phyloP scores from a whole-genome alignment of 2,113 vertebrate genomes.

The Ploceus nigricollis region DNA sequence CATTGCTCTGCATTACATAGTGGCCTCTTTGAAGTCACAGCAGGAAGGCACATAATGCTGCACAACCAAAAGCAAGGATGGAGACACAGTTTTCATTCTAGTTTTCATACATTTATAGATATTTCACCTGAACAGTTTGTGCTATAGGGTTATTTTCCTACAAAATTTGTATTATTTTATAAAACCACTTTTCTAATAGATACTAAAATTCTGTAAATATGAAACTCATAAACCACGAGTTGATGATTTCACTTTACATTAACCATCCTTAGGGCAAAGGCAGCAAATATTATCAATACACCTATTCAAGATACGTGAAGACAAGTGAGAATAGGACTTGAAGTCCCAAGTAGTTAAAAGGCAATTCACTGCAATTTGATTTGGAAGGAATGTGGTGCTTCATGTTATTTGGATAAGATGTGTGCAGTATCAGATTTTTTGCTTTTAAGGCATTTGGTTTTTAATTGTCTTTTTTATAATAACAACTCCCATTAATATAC shows the following conservation, averaged over 20 bases:
- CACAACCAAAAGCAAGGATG: neutral
- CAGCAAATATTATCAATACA: neutral
- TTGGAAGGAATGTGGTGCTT: neutral
- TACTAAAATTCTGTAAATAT: neutral
- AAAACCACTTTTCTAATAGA: neutral
- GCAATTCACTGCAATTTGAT: neutral
- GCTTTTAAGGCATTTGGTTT: neutral
- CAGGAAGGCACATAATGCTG: fast-evolving
- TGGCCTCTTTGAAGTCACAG: neutral
- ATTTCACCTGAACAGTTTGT: neutral
- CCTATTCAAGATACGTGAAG: neutral
- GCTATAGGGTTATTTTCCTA: neutral
- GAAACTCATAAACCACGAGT: neutral
- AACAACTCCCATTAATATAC: neutral
- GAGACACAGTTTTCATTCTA: neutral
- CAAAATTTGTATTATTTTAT: neutral
- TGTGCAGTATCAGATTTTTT: neutral
- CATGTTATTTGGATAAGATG: neutral
- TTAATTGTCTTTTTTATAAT: neutral
- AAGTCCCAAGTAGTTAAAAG: neutral
- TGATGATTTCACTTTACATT: neutral
- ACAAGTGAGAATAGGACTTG: neutral
- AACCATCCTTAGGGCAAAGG: neutral
- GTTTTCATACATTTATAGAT: neutral
- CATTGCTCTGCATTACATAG: fast-evolving